A percentile compares a stretch with the other conserved stretches of the same genome.
These are phyloP conservation scores for Caenorhabditis angaria DNA, from an alignment of 2,888 invertebrate genomes.

Conservation along the genomic window DNA sequence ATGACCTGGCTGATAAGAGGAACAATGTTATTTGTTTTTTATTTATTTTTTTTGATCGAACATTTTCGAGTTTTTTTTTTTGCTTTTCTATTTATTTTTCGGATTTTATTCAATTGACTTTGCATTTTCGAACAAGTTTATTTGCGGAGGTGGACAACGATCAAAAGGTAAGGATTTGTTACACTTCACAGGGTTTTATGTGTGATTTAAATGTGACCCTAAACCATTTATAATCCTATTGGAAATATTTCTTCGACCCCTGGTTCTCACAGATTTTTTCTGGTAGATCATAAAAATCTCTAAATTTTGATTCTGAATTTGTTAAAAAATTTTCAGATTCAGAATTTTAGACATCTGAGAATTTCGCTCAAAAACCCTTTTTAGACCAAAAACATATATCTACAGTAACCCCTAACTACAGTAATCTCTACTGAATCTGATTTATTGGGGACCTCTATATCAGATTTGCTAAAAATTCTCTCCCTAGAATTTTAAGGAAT, in stretches of 20 bases:
- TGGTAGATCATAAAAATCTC: too few relatives aligned
- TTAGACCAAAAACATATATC: too few relatives aligned
- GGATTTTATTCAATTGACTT: constrained; percentile 3
- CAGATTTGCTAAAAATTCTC: too few relatives aligned
- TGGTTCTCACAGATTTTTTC: background rate
- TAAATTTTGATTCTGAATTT: too few relatives aligned
- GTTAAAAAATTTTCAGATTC: too few relatives aligned
- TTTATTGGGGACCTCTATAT: too few relatives aligned
- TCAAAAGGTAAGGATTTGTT: background rate
- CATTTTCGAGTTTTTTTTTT: constrained; percentile 14
- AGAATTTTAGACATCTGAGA: too few relatives aligned
- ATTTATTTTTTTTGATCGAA: constrained; percentile 3
- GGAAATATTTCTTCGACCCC: background rate
- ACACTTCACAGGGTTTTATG: background rate
- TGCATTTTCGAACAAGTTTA: background rate
- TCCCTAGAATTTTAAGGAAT: too few relatives aligned
- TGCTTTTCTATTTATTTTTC: constrained; percentile 17
- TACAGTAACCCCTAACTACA: too few relatives aligned
- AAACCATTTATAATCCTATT: background rate
- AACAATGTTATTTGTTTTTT: constrained; percentile 1
- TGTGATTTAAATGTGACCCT: background rate
- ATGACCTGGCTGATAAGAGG: background rate
- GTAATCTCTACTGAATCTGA: too few relatives aligned
- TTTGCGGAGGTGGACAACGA: constrained; percentile 5
- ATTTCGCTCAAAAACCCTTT: too few relatives aligned